These are phyloP conservation scores for Tethea ocularis DNA, from an alignment of 2,888 invertebrate species.

Conservation along the genomic window DNA sequence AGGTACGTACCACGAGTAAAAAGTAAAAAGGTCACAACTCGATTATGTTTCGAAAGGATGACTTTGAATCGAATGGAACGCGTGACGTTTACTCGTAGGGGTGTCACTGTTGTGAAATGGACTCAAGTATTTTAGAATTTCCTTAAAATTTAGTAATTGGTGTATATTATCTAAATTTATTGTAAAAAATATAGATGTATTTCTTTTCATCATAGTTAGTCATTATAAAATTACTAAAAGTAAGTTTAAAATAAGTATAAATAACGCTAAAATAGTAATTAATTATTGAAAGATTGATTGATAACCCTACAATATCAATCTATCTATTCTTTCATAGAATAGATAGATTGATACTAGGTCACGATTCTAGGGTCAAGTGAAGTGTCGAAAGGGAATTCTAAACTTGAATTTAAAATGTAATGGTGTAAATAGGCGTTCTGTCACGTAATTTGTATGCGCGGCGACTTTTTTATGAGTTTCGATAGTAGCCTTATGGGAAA, in stretches of 20 bases:
- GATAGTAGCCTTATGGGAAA: conserved; percentile 1
- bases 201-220: too few relatives aligned
- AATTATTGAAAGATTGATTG: neutral
- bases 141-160: too few relatives aligned
- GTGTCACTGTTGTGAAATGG: neutral
- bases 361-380: conserved; percentile 9
- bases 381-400: conserved; percentile 25
- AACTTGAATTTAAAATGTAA: conserved; percentile 30
- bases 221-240: too few relatives aligned
- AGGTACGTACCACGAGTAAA: neutral
- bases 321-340: neutral
- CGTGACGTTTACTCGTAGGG: neutral
- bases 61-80: neutral
- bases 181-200: too few relatives aligned
- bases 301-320: neutral
- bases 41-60: conserved; percentile 4
- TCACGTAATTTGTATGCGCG: neutral
- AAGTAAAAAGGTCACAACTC: conserved; percentile 8
- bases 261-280: neutral
- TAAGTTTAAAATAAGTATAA: too few relatives aligned
- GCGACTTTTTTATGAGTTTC: conserved; percentile 1
- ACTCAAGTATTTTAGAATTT: too few relatives aligned
- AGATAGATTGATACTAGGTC: too few relatives aligned
- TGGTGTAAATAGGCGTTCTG: conserved; percentile 20
- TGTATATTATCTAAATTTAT: too few relatives aligned